Percentiles rank a stretch among this genome's conserved stretches.
Conservation (phyloP, 2,797 vertebrate species). For the Tokudaia tokunoshimensis region DNA sequence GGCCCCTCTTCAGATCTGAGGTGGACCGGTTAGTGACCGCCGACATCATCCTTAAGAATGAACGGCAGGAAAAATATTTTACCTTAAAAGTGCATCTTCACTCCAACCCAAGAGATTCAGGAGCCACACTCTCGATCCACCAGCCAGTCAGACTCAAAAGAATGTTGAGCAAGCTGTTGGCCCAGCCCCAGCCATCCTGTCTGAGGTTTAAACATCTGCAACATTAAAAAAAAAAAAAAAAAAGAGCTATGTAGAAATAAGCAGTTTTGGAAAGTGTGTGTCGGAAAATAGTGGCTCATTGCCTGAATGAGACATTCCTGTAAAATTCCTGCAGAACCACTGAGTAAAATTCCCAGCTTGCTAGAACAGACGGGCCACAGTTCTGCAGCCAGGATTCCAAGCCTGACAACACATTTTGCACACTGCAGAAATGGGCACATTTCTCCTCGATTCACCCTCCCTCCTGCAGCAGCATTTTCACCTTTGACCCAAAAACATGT, state of each 20-base stretch:
- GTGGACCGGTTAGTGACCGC: neutral
- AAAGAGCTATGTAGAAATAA: neutral
- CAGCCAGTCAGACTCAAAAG: neutral
- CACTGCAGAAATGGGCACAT: fast-evolving
- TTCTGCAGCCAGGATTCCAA: neutral
- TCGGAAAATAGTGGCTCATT: neutral
- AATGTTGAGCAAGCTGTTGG: neutral
- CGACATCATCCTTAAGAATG: neutral
- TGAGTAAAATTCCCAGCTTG: neutral
- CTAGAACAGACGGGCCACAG: neutral
- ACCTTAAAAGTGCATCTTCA: neutral
- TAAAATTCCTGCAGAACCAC: neutral
- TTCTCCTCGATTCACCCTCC: neutral
- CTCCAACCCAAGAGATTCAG: neutral
- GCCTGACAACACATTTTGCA: neutral
- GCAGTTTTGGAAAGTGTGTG: neutral
- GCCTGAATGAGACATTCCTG: neutral
- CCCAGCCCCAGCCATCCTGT: neutral
- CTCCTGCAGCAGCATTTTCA: neutral
- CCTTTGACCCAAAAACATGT: neutral
- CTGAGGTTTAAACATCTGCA: neutral
- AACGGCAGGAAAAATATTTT: neutral
- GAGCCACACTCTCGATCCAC: neutral
- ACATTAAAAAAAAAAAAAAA: neutral
- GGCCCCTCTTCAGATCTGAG: neutral